A percentile compares a stretch with the other conserved stretches of the same genome.
Evolutionary conservation across 2,113 vertebrate species (phyloP).

Genomic region (Talpa occidentalis): DNA sequence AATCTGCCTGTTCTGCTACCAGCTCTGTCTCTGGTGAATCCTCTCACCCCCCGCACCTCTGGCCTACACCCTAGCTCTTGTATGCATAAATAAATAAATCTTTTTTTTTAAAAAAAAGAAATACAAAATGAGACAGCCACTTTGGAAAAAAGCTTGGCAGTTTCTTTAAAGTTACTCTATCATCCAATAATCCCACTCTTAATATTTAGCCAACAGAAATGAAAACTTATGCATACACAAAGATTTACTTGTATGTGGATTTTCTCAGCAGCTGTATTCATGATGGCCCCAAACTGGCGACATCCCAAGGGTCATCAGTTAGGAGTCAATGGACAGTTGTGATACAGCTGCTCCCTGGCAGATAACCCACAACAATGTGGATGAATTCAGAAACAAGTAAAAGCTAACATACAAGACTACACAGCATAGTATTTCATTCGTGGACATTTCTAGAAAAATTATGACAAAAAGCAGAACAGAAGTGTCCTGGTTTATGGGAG

Average conservation of each 20-base stretch:
- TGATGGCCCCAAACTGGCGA: neutral
- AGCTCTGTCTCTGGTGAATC: too few species aligned
- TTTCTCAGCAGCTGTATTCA: constrained; percentile 3
- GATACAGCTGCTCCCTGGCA: neutral
- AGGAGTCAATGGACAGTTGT: neutral
- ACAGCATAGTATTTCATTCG: neutral
- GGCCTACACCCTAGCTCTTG: too few species aligned
- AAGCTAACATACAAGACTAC: neutral
- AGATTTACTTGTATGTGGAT: neutral
- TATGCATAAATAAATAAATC: too few species aligned
- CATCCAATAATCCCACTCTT: neutral
- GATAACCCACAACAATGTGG: too few species aligned
- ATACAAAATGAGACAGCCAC: neutral
- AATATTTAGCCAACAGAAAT: neutral
- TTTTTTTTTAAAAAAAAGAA: too few species aligned
- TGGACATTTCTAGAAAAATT: neutral
- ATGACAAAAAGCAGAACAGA: neutral
- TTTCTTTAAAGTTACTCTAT: neutral
- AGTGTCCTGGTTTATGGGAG: neutral
- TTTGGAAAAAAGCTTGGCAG: neutral
- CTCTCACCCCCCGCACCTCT: too few species aligned
- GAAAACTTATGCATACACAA: neutral
- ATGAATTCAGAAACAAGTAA: neutral
- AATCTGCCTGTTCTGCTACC: too few species aligned
- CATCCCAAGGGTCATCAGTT: neutral